A percentile compares a stretch with the other conserved stretches of the same genome.
These are phyloP conservation scores for Pardosa pseudoannulata DNA, from an alignment of 2,888 invertebrate species.

Conservation along the genomic window DNA sequence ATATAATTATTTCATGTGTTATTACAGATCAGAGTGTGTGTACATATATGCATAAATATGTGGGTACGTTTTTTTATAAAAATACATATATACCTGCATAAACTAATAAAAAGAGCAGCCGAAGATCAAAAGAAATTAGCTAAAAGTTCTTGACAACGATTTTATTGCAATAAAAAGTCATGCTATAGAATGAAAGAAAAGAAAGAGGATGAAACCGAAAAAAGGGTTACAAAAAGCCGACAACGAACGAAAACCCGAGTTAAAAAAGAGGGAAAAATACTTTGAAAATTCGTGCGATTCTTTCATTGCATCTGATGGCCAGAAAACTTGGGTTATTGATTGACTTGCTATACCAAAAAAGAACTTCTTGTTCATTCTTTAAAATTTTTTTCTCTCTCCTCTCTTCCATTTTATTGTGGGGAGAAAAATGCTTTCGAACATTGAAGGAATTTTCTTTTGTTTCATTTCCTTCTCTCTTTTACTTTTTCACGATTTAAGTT, in stretches of 20 bases:
- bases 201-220: slow-evolving; percentile 18
- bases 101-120: slow-evolving; percentile 17
- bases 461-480: slow-evolving; percentile 39
- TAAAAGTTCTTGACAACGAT: slow-evolving; percentile 68
- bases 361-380: slow-evolving; percentile 52
- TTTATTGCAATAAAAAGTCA: slow-evolving; percentile 52
- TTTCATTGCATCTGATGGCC: slow-evolving; percentile 60
- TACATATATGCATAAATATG: too few species aligned
- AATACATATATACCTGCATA: slow-evolving; percentile 7
- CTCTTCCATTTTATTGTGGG: too few species aligned
- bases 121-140: slow-evolving; percentile 44
- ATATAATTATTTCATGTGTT: too few species aligned
- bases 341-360: slow-evolving; percentile 59
- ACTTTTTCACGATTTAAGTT: too few species aligned
- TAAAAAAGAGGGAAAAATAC: slow-evolving; percentile 36
- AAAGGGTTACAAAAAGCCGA: slow-evolving; percentile 39
- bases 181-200: slow-evolving; percentile 23
- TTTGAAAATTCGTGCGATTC: slow-evolving; percentile 61
- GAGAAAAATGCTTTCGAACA: slow-evolving; percentile 37
- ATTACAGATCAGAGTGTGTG: too few species aligned
- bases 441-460: slow-evolving; percentile 46
- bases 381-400: slow-evolving; percentile 43
- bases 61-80: too few species aligned
- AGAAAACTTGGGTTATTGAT: slow-evolving; percentile 66
- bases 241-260: slow-evolving; percentile 29